Base-by-base conservation (phyloP, 2,888 invertebrate species). In the Plebejus anna region DNA sequence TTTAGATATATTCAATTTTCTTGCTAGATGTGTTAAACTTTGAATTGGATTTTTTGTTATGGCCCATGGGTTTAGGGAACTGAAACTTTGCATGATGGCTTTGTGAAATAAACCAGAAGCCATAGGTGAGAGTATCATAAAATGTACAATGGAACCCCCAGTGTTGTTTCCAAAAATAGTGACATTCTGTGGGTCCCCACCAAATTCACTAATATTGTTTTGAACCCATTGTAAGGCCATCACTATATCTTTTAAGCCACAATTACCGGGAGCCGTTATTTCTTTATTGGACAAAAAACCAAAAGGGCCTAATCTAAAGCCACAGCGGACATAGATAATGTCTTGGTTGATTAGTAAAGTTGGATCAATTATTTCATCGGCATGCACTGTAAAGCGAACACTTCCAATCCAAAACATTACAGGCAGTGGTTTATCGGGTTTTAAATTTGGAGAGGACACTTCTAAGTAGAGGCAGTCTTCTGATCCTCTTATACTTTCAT, bases 401-500 rank as follows among this genome's bases (percentile, higher is more conserved):
- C 90, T 86, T 77, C 94, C 93, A 76, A 94, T 89, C 90, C 92
- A 94, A 78, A 94, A 92, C 92, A 94, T 92, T 2, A 94, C 94
- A 42, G 95, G 94, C 81, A 90, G 81, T 22, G 83, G 87, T 79
- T 91, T 85, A 0, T 85, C 82, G 5, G 90, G 86, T 59, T 85
- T 83, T 11, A 89, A 80, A 78, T 82, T 87, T 78, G 89, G 89
- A 55, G 89, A 87, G 47, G 85, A 85, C 16, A 94, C 82, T 81
- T 93, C 90, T 61, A 94, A 83, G 78, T 91, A 92, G 0, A 94
- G 87, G 79, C 94, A 94, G 81, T 94, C 94, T 85, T 94, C 94
- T 51, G 89, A 86, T 59, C 92, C 91, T 66, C 79, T 77, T 47
- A 85, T 75, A 75, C 80, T 75, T 32, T 80, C 70, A 9, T 42